These are phyloP conservation scores for Pterostichus niger DNA, from an alignment of 2,888 invertebrate genomes.

Conservation along the genomic window DNA sequence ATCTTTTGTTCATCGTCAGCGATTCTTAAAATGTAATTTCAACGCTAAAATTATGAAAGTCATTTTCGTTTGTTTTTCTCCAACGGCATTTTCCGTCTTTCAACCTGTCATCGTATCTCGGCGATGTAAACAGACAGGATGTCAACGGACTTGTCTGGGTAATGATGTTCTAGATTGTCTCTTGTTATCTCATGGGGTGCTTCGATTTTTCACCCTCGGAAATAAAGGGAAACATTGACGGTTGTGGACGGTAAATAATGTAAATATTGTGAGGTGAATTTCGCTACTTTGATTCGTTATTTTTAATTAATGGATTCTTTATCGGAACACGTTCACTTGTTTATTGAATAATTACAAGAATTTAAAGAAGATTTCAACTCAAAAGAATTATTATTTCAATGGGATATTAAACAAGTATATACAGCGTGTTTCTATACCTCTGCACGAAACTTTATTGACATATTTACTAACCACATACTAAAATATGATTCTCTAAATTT, in stretches of 20 bases:
- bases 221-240: neutral
- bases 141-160: slow-evolving; percentile 14
- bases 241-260: neutral
- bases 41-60: slow-evolving; percentile 18
- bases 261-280: neutral
- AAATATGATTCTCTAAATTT: too few species aligned
- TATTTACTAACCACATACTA: too few species aligned
- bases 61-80: slow-evolving; percentile 27
- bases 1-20: slow-evolving; percentile 1
- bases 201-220: slow-evolving; percentile 20
- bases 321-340: neutral
- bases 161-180: slow-evolving; percentile 21
- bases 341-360: neutral
- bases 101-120: slow-evolving; percentile 11
- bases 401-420: too few species aligned
- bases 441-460: too few species aligned
- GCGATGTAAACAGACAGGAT: slow-evolving; percentile 26
- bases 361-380: neutral
- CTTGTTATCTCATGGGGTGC: slow-evolving; percentile 19
- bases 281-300: neutral
- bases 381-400: neutral
- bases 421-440: too few species aligned
- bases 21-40: slow-evolving; percentile 7
- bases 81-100: neutral
- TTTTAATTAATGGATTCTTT: neutral